Conservation (phyloP, 2,797 vertebrate genomes). For the Psittacula derbiana region DNA sequence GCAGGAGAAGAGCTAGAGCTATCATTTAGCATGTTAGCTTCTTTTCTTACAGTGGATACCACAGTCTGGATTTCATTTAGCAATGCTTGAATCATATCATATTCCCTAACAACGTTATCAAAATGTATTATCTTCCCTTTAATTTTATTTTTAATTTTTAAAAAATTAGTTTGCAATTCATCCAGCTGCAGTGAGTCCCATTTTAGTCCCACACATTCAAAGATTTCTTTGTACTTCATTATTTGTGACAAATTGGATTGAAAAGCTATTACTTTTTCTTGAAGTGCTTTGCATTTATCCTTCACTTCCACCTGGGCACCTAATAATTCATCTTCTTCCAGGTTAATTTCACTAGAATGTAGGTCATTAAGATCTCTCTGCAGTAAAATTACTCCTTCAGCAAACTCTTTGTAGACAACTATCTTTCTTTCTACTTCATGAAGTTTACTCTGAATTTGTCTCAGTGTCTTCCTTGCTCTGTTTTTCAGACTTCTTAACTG, state of each 20-base stretch:
- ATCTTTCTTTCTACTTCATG: conserved; percentile 51
- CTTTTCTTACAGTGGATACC: conserved; percentile 73
- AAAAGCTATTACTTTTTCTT: conserved; percentile 42
- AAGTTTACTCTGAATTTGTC: conserved; percentile 69
- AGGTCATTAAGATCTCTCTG: conserved; percentile 53
- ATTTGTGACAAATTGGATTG: conserved; percentile 51
- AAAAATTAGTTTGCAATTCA: conserved; percentile 59
- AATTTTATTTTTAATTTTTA: conserved; percentile 69
- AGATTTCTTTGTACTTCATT: conserved; percentile 71
- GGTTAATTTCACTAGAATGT: background rate
- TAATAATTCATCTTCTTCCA: background rate
- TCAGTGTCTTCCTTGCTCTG: conserved; percentile 60
- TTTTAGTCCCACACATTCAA: conserved; percentile 51
- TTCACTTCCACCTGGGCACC: background rate
- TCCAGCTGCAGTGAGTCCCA: conserved; percentile 68
- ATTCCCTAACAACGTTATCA: conserved; percentile 69
- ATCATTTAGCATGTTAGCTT: conserved; percentile 41
- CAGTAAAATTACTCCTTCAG: conserved; percentile 49
- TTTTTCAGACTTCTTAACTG: conserved; percentile 71
- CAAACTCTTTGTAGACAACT: conserved; percentile 57
- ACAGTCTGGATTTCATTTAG: conserved; percentile 76
- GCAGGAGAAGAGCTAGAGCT: background rate
- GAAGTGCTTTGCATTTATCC: conserved; percentile 38
- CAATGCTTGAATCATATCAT: conserved; percentile 73
- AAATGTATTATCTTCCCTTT: conserved; percentile 72